Evolutionary conservation across 2,888 invertebrate genomes (phyloP).

Genomic region (Alloplasta piceator): DNA sequence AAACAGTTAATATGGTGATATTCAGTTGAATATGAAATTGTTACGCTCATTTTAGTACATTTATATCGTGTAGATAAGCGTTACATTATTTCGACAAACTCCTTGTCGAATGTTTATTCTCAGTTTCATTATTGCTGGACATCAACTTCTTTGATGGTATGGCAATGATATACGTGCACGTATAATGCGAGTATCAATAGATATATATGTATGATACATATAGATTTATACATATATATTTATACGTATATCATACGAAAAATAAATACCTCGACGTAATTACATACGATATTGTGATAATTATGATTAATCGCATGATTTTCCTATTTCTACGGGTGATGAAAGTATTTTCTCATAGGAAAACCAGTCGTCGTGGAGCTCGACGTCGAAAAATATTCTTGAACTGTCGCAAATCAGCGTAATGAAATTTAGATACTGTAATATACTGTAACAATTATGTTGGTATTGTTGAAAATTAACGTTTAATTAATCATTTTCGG

Average conservation of each 20-base stretch:
- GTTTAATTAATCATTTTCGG: too few relatives aligned
- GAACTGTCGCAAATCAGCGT: too few relatives aligned
- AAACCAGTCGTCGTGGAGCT: too few relatives aligned
- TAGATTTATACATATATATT: constrained; percentile 4
- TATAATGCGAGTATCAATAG: constrained; percentile 1
- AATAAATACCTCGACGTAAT: constrained; percentile 28
- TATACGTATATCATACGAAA: neutral
- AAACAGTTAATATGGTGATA: constrained; percentile 14
- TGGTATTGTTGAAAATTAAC: too few relatives aligned
- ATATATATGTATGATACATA: neutral
- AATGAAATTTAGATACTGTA: too few relatives aligned
- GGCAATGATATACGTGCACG: constrained; percentile 9
- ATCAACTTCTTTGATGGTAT: constrained; percentile 9
- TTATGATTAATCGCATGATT: constrained; percentile 10
- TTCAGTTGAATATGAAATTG: constrained; percentile 22
- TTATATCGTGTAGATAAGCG: constrained; percentile 24
- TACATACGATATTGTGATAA: constrained; percentile 8
- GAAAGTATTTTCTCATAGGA: too few relatives aligned
- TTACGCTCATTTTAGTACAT: constrained; percentile 30
- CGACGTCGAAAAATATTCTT: too few relatives aligned
- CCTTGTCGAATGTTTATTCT: neutral
- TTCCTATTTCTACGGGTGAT: neutral
- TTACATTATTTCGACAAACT: constrained; percentile 4
- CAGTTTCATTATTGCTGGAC: constrained; percentile 2
- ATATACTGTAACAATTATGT: too few relatives aligned